Evolutionary conservation across 1,140 invertebrate genomes (phyloP).

Genomic region (Spodoptera litura): DNA sequence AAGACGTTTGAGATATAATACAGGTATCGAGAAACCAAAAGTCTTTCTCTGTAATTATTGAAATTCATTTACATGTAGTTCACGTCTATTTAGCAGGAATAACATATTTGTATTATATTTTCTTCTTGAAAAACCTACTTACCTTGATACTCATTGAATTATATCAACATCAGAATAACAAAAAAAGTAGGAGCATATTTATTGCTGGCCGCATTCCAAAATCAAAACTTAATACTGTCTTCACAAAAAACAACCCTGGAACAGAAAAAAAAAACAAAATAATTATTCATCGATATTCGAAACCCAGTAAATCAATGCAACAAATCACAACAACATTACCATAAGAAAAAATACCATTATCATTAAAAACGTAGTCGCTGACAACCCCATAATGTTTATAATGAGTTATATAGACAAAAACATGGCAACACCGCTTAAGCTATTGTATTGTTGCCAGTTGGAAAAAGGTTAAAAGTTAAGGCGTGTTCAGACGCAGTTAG

Average conservation of each 20-base stretch:
- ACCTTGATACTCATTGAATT: no score
- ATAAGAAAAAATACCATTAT: constrained; percentile 40
- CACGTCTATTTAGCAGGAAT: no score
- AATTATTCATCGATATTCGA: constrained; percentile 29
- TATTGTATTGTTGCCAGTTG: constrained; percentile 46
- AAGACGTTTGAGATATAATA: no score
- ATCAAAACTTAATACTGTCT: no score
- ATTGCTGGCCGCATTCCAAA: no score
- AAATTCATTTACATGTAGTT: no score
- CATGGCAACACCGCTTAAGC: constrained; percentile 39
- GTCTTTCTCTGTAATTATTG: no score
- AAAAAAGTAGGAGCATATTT: no score
- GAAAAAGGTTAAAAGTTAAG: constrained; percentile 44
- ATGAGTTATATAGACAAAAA: constrained; percentile 52
- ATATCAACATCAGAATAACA: no score
- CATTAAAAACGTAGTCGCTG: constrained; percentile 44
- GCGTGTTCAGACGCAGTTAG: constrained; percentile 31
- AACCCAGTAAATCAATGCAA: constrained; percentile 27
- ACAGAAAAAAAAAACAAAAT: constrained; percentile 38
- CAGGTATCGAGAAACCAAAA: no score
- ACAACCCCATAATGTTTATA: constrained; percentile 52
- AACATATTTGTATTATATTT: no score
- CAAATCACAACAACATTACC: constrained; percentile 52
- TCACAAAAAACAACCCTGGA: constrained; percentile 7
- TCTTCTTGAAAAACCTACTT: no score